Evolutionary conservation across 2,888 invertebrate genomes (phyloP).

Genomic region (Agonopterix alstromeriana): DNA sequence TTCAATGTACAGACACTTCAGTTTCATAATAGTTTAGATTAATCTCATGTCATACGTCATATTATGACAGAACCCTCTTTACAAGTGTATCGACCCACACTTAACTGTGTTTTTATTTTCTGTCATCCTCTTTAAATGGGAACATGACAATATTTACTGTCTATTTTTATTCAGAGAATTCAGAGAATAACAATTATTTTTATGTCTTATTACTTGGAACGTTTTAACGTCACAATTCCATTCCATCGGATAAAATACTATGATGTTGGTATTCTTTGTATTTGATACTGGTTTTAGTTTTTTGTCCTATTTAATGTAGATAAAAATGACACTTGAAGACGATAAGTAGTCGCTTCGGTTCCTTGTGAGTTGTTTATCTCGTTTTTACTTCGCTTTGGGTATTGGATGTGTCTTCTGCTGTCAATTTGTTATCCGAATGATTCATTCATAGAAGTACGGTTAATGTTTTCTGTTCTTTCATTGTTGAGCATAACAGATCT

Average conservation of each 20-base stretch:
- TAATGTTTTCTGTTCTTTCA: too few species aligned
- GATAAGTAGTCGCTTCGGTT: constrained; percentile 8
- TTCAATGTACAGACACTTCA: too few species aligned
- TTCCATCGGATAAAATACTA: constrained; percentile 8
- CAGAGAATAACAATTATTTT: constrained; percentile 8
- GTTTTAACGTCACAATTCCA: constrained; percentile 10
- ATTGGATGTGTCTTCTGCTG: constrained; percentile 9
- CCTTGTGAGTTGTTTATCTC: constrained; percentile 8
- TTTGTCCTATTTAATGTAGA: constrained; percentile 10
- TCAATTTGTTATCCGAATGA: constrained; percentile 6
- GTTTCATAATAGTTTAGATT: too few species aligned
- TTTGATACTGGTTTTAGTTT: constrained; percentile 10
- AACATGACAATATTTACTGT: constrained; percentile 6
- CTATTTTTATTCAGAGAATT: constrained; percentile 8
- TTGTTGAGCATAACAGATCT: too few species aligned
- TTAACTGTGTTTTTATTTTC: constrained; percentile 5
- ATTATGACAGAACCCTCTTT: too few species aligned
- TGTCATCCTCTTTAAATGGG: constrained; percentile 5
- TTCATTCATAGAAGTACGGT: not conserved
- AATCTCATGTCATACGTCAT: too few species aligned
- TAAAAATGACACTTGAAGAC: constrained; percentile 10
- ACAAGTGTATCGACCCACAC: not conserved
- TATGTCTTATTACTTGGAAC: constrained; percentile 4
- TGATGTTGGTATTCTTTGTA: constrained; percentile 7
- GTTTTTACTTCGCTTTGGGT: constrained; percentile 2